Percentiles rank a stretch among this genome's conserved stretches.
Conservation (phyloP, 30 jellyfish, hydroid and myxozoan genomes). For the Mastigias papua region DNA sequence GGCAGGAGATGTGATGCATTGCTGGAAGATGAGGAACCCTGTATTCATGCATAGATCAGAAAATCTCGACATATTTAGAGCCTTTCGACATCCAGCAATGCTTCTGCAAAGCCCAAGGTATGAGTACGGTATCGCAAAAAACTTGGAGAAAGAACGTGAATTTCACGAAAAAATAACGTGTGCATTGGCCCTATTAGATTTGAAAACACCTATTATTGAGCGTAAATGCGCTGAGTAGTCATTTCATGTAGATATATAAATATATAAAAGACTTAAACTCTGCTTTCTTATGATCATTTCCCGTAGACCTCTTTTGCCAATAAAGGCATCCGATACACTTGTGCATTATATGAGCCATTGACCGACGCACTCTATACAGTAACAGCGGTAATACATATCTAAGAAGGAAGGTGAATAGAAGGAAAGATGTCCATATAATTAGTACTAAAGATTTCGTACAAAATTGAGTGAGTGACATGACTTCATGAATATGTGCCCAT, state of each 20-base stretch:
- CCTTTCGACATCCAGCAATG: slow-evolving; percentile 44
- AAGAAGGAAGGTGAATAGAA: too few relatives aligned
- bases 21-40: slow-evolving; percentile 78
- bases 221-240: slow-evolving; percentile 3
- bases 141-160: slow-evolving; percentile 86
- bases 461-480: too few relatives aligned
- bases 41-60: slow-evolving; percentile 59
- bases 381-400: too few relatives aligned
- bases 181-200: slow-evolving; percentile 87
- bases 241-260: neutral
- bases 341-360: too few relatives aligned
- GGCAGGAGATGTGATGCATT: slow-evolving; percentile 76
- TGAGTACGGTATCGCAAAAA: slow-evolving; percentile 54
- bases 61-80: slow-evolving; percentile 32
- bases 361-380: neutral
- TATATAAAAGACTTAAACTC: neutral
- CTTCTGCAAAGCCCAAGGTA: slow-evolving; percentile 51
- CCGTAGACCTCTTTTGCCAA: neutral
- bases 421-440: too few relatives aligned
- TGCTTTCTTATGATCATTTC: neutral
- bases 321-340: neutral
- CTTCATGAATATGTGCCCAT: too few relatives aligned
- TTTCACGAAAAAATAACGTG: slow-evolving; percentile 85
- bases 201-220: slow-evolving; percentile 65
- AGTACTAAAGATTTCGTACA: too few relatives aligned